phyloP scores from a whole-genome alignment of 2,113 vertebrate genomes.

The Fulica atra region DNA sequence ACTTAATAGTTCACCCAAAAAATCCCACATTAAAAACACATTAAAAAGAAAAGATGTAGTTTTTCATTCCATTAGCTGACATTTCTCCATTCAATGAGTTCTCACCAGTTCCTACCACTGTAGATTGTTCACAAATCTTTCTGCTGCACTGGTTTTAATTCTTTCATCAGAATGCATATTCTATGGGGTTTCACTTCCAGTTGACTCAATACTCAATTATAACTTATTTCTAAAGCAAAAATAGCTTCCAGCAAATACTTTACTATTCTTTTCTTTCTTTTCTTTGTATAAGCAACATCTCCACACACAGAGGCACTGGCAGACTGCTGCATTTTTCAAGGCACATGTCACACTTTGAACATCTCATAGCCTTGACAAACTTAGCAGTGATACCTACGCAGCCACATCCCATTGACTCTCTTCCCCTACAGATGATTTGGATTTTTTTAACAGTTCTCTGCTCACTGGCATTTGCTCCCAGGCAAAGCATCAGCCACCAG shows the following conservation, averaged over 20 bases:
- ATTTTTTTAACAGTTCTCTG: neutral
- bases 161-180: neutral
- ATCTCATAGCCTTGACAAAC: neutral
- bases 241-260: neutral
- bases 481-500: neutral
- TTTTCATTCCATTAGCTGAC: neutral
- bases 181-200: neutral
- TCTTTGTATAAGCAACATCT: neutral
- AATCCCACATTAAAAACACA: neutral
- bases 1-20: neutral
- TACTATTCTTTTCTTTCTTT: neutral
- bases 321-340: neutral
- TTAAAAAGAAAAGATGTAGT: neutral
- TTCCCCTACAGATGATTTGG: neutral
- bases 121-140: neutral
- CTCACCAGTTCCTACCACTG: neutral
- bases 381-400: neutral
- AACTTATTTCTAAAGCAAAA: neutral
- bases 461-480: neutral
- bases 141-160: neutral
- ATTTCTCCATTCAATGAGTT: neutral
- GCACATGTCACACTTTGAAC: neutral
- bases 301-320: neutral
- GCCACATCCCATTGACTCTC: accelerated
- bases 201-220: neutral